These are phyloP conservation scores for Ceriagrion tenellum DNA, from an alignment of 2,888 invertebrate species.

Conservation along the genomic window DNA sequence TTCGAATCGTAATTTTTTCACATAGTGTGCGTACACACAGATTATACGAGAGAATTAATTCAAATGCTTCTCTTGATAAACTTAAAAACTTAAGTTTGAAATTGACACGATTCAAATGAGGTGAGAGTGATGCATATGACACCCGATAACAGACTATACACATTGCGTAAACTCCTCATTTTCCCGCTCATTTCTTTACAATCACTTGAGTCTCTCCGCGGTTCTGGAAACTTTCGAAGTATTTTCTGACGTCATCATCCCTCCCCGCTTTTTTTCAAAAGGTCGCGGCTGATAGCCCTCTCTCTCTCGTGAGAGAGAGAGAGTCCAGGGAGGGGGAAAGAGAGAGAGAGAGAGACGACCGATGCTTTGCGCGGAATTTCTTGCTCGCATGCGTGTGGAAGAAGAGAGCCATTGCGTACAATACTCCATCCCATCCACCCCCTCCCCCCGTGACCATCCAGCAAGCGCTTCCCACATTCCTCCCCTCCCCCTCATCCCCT, in stretches of 20 bases:
- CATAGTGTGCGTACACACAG: too few species aligned
- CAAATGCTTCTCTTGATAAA: too few species aligned
- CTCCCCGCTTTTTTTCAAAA: not conserved
- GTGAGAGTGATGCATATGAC: not conserved
- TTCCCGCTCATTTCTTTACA: not conserved
- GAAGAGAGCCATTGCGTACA: conserved; percentile 49
- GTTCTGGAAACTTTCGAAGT: conserved; percentile 46
- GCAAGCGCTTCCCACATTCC: not conserved
- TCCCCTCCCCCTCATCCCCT: conserved; percentile 14
- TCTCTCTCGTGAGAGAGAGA: too few species aligned
- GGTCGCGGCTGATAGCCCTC: conserved; percentile 28
- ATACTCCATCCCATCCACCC: conserved; percentile 28
- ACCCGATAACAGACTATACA: not conserved
- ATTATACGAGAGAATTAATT: too few species aligned
- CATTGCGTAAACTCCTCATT: too few species aligned
- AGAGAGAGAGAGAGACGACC: not conserved
- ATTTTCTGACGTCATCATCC: conserved; percentile 1
- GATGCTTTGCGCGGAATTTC: conserved; percentile 45
- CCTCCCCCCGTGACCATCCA: not conserved
- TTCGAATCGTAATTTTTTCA: too few species aligned
- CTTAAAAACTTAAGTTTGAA: too few species aligned
- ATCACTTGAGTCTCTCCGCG: not conserved
- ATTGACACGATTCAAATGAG: too few species aligned
- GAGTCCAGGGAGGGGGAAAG: not conserved
- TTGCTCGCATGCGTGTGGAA: conserved; percentile 46